Percentiles rank a stretch among this genome's conserved stretches.
Evolutionary conservation across 2,797 vertebrate genomes (phyloP).

Genomic region (Pteronotus mesoamericanus): DNA sequence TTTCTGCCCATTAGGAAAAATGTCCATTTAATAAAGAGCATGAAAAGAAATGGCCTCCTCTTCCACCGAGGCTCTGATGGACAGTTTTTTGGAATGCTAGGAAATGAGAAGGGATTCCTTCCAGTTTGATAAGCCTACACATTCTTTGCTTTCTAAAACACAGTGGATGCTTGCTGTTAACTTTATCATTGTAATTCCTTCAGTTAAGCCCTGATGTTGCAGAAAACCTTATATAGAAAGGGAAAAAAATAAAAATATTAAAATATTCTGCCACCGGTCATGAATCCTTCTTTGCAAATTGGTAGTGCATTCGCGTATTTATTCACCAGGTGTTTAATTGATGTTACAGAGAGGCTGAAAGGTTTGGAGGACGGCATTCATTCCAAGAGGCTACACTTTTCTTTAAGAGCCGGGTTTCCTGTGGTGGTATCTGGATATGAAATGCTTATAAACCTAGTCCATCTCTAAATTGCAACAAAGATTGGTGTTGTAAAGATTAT

Average conservation of each 20-base stretch:
- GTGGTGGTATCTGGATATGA: neutral
- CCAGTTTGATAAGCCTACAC: neutral
- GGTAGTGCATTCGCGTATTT: neutral
- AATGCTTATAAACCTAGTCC: neutral
- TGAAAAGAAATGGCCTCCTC: neutral
- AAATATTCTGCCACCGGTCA: neutral
- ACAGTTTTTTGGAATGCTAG: neutral
- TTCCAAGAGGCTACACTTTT: neutral
- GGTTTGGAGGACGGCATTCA: neutral
- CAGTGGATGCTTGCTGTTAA: neutral
- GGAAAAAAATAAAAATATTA: neutral
- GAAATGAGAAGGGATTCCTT: neutral
- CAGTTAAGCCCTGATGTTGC: neutral
- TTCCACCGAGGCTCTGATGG: neutral
- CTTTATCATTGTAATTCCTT: neutral
- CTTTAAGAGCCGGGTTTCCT: neutral
- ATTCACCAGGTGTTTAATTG: neutral
- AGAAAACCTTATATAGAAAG: neutral
- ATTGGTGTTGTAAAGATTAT: neutral
- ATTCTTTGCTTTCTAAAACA: neutral
- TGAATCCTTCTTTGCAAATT: neutral
- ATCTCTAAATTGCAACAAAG: neutral
- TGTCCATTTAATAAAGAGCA: neutral
- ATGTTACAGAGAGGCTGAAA: neutral
- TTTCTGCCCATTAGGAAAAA: conserved; percentile 10